These are phyloP conservation scores for Phytoseiulus persimilis DNA, from an alignment of 2,888 invertebrate species.

Conservation along the genomic window DNA sequence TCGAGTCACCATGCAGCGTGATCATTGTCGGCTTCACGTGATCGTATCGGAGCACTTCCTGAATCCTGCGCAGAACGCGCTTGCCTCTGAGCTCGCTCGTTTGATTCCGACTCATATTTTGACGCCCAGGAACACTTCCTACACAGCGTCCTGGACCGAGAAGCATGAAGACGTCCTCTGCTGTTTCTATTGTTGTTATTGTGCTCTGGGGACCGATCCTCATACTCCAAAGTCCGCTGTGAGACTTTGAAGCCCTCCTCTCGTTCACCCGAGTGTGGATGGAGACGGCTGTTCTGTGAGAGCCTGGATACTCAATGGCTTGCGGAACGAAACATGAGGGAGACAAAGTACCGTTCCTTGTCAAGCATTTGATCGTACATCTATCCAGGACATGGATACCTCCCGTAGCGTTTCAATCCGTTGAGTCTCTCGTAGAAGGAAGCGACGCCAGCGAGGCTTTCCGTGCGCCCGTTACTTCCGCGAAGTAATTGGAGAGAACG, in stretches of 20 bases:
- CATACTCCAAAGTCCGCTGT: not conserved
- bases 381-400: not conserved
- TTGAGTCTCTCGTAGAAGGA: too few relatives aligned
- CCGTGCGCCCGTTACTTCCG: too few relatives aligned
- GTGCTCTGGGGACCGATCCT: not conserved
- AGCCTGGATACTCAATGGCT: not conserved
- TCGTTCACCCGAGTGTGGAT: not conserved
- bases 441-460: too few relatives aligned
- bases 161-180: not conserved
- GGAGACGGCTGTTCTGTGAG: not conserved
- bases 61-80: too few relatives aligned
- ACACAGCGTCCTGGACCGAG: not conserved
- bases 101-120: not conserved
- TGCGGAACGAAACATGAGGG: not conserved
- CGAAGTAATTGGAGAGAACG: too few relatives aligned
- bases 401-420: too few relatives aligned
- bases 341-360: not conserved
- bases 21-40: too few relatives aligned
- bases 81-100: not conserved
- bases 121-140: not conserved
- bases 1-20: not conserved
- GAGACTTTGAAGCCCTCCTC: not conserved
- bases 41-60: too few relatives aligned
- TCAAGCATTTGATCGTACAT: not conserved
- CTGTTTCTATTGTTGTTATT: not conserved